phyloP scores from a whole-genome alignment of 1,140 invertebrate genomes.

The Micrasema minimum region DNA sequence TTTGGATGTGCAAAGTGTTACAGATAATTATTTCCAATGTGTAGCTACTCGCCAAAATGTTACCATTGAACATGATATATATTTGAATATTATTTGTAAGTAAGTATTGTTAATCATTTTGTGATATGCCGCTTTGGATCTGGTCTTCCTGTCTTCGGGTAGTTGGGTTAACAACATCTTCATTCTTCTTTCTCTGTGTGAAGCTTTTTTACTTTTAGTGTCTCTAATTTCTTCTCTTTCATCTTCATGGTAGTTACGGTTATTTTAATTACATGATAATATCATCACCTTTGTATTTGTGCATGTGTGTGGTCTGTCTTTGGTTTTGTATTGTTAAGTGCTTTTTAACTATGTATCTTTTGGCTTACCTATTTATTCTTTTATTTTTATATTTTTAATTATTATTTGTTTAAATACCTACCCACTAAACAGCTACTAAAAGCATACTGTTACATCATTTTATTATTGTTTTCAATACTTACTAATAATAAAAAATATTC shows the following conservation, averaged over 20 bases:
- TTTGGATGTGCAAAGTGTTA: conserved; percentile 33
- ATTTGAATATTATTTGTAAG: conserved; percentile 45
- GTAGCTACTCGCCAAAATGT: conserved; percentile 19
- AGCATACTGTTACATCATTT: too few relatives aligned
- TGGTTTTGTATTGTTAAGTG: conserved; percentile 36
- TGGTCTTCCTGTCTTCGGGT: conserved; percentile 12
- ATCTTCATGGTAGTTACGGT: conserved; percentile 4
- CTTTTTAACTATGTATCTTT: conserved; percentile 12
- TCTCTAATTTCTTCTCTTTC: conserved; percentile 19
- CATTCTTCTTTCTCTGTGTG: conserved; percentile 15
- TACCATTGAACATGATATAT: conserved; percentile 38
- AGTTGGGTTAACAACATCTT: conserved; percentile 12
- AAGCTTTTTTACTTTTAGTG: conserved; percentile 4
- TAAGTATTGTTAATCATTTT: conserved; percentile 45
- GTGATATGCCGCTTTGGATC: conserved; percentile 36
- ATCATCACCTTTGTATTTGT: conserved; percentile 19
- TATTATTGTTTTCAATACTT: too few relatives aligned
- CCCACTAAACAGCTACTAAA: too few relatives aligned
- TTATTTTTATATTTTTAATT: too few relatives aligned
- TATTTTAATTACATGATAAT: neutral
- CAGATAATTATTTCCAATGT: conserved; percentile 39
- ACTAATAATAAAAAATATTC: too few relatives aligned
- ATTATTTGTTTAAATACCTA: too few relatives aligned
- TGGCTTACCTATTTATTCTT: neutral
- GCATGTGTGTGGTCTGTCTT: conserved; percentile 43